Percentiles rank a stretch among this genome's conserved stretches.
Conservation (phyloP, 2,113 vertebrate species). For the Serinus canaria region DNA sequence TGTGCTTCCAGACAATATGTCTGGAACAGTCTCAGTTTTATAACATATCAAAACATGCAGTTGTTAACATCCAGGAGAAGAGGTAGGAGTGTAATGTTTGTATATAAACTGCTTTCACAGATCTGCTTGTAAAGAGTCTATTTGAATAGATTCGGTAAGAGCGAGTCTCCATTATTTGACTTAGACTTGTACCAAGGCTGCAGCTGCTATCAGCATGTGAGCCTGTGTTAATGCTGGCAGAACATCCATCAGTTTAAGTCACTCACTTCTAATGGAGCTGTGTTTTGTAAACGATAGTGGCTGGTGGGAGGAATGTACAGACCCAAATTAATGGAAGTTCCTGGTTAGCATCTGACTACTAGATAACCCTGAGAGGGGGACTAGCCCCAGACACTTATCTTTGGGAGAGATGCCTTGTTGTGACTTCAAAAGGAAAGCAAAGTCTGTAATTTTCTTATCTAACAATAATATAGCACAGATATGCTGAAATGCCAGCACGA, state of each 20-base stretch:
- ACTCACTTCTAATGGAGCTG: neutral
- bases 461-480: neutral
- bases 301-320: neutral
- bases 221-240: neutral
- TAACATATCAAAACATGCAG: neutral
- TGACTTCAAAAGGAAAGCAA: constrained; percentile 12
- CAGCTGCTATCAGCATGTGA: neutral
- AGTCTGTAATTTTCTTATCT: constrained; percentile 19
- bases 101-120: neutral
- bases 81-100: neutral
- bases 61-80: neutral
- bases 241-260: neutral
- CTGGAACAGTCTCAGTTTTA: neutral
- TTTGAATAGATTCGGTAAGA: neutral
- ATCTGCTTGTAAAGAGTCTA: neutral
- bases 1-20: neutral
- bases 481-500: neutral
- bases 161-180: neutral
- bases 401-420: neutral
- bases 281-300: neutral
- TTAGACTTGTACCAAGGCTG: neutral
- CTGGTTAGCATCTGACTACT: neutral
- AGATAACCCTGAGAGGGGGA: neutral
- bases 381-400: neutral
- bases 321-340: neutral